Percentiles rank a stretch among this genome's conserved stretches.
These are phyloP conservation scores for Aricia agestis DNA, from an alignment of 1,140 invertebrate species.

Conservation along the genomic window DNA sequence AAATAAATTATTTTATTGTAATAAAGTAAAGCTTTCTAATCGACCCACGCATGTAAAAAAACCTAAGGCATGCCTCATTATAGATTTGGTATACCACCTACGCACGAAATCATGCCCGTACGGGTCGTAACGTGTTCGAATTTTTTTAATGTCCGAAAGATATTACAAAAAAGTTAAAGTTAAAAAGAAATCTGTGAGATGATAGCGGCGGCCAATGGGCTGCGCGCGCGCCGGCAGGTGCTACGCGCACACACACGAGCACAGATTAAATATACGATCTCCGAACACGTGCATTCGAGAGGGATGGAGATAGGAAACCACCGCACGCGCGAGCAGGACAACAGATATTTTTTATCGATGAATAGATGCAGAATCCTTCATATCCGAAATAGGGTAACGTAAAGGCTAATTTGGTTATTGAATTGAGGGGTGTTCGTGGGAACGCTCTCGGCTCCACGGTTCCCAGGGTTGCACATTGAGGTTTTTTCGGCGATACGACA, in stretches of 20 bases:
- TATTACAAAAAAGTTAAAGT: conserved; percentile 66
- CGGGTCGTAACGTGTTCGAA: conserved; percentile 70
- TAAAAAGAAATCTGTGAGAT: conserved; percentile 74
- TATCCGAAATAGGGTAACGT: conserved; percentile 75
- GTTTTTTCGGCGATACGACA: conserved; percentile 68
- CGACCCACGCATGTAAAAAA: not conserved
- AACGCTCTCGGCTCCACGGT: conserved; percentile 69
- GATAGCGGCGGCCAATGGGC: conserved; percentile 67
- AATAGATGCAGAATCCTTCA: conserved; percentile 75
- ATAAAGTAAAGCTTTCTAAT: not conserved
- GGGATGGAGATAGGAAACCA: conserved; percentile 54
- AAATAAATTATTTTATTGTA: not conserved
- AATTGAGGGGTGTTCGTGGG: conserved; percentile 75
- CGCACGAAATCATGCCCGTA: conserved; percentile 61
- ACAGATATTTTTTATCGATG: conserved; percentile 69
- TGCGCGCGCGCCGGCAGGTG: conserved; percentile 69
- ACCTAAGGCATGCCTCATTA: conserved; percentile 42
- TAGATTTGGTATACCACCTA: conserved; percentile 69
- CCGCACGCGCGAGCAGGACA: conserved; percentile 41
- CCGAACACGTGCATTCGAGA: conserved; percentile 73
- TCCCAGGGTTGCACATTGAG: conserved; percentile 73
- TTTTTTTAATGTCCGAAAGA: conserved; percentile 68
- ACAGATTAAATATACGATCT: conserved; percentile 62
- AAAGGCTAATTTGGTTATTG: conserved; percentile 77
- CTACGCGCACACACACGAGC: conserved; percentile 53